Percentiles rank a stretch among this genome's conserved stretches.
These are phyloP conservation scores for Prionace glauca DNA, from an alignment of 2,797 vertebrate genomes.

Conservation along the genomic window DNA sequence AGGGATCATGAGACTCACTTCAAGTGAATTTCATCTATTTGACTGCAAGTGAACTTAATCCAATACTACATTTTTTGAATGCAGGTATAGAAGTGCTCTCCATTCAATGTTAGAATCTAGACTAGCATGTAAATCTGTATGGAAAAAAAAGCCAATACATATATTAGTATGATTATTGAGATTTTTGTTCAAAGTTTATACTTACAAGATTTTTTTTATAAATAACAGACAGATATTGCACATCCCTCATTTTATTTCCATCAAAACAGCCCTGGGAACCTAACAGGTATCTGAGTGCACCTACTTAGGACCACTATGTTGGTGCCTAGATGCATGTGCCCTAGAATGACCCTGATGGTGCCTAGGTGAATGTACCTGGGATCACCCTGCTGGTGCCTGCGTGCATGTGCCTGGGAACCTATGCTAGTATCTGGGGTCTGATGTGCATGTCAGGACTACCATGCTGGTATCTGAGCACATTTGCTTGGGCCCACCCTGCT, in stretches of 20 bases:
- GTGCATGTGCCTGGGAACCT: not conserved
- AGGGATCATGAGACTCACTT: not conserved
- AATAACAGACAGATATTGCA: not conserved
- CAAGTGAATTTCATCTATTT: not conserved
- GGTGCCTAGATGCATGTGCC: not conserved
- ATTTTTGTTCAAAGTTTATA: not conserved
- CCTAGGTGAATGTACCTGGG: not conserved
- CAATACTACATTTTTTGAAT: not conserved
- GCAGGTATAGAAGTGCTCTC: not conserved
- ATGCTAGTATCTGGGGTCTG: not conserved
- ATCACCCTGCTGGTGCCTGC: not conserved
- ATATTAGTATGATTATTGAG: not conserved
- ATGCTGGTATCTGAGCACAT: not conserved
- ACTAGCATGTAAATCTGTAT: not conserved
- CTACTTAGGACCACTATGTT: not conserved
- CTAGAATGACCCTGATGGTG: not conserved
- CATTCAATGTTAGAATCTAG: not conserved
- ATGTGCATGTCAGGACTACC: not conserved
- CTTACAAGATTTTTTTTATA: not conserved
- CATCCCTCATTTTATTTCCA: not conserved
- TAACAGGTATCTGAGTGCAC: not conserved
- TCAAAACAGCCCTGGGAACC: not conserved
- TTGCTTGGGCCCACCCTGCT: not conserved
- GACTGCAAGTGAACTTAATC: not conserved
- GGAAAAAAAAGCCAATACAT: not conserved